Conservation (phyloP, 2,888 invertebrate species). For the Dryobota labecula region DNA sequence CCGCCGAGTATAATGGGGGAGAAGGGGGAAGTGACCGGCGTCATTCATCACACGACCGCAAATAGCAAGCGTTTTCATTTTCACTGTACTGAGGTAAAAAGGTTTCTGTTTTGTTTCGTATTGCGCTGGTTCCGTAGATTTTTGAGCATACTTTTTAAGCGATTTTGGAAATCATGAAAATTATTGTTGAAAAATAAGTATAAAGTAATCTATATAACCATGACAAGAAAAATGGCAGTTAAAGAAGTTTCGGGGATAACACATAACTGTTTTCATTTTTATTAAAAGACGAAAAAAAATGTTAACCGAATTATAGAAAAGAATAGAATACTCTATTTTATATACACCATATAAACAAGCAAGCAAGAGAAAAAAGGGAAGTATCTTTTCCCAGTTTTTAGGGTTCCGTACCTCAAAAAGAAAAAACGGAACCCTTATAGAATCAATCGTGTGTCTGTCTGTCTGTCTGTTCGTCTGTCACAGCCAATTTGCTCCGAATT, state of each 20-base stretch:
- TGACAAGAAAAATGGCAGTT: background rate
- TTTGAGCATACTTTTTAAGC: background rate
- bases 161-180: background rate
- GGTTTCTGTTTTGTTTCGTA: constrained; percentile 59
- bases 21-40: constrained; percentile 81
- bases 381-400: background rate
- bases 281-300: background rate
- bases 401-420: no score
- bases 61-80: constrained; percentile 81
- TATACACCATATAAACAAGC: background rate
- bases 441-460: no score
- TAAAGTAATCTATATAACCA: background rate
- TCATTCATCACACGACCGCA: constrained; percentile 85
- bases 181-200: background rate
- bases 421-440: no score
- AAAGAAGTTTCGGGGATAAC: background rate
- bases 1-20: constrained; percentile 81
- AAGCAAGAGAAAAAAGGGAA: background rate
- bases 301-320: background rate
- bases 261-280: background rate
- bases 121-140: constrained; percentile 55
- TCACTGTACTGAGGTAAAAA: constrained; percentile 74
- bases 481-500: no score
- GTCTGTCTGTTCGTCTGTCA: no score
- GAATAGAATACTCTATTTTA: background rate